Evolutionary conservation across 2,797 vertebrate genomes (phyloP), one percentile per base, ranked within the genome.

Genomic region (Typhlichthys eigenmanni): DNA sequence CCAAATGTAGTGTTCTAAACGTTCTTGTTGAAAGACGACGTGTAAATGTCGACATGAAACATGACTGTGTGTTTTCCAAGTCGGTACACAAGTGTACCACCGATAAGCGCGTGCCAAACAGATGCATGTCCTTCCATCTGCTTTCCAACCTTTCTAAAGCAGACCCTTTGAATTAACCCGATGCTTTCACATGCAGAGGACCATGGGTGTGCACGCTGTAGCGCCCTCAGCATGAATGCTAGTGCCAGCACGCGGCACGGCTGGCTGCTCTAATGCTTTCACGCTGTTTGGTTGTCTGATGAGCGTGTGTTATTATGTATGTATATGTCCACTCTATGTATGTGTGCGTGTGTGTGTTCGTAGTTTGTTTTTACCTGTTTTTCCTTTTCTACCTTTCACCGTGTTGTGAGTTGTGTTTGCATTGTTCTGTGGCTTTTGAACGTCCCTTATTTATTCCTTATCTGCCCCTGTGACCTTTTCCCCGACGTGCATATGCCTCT

Each of bases 221-320:
- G 68, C 24, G 3, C 58, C 60, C 53, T 66, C 3, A 71, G 89
- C 86, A 87, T 89, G 86, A 2, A 2, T 68, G 55, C 10, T 70
- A 55, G 55, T 60, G 46, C 60, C 54, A 68, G 64, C 0, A 49
- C 47, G 3, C 45, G 13, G 85, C 85, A 90, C 85, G 84, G 73
- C 76, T 43, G 55, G 68, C 74, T 60, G 77, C 76, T 79, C 61
- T 60, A 13, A 61, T 1, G 80, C 83, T 81, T 75, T 60, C 55
- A 62, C 75, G 76, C 75, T 72, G 54, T 53, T 63, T 45, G 61
- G 47, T 57, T 55, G 43, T 82, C 62, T 62, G 62, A 72, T 53
- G 13, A 47, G 34, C 14, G 52, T 57, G 56, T 43, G 19, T 13
- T 9, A 6, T 38, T 9, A 43, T 38, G 29, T 70, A 67, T 79